Evolutionary conservation across 1,140 invertebrate species (phyloP).

Genomic region (Brachionus plicatilis): DNA sequence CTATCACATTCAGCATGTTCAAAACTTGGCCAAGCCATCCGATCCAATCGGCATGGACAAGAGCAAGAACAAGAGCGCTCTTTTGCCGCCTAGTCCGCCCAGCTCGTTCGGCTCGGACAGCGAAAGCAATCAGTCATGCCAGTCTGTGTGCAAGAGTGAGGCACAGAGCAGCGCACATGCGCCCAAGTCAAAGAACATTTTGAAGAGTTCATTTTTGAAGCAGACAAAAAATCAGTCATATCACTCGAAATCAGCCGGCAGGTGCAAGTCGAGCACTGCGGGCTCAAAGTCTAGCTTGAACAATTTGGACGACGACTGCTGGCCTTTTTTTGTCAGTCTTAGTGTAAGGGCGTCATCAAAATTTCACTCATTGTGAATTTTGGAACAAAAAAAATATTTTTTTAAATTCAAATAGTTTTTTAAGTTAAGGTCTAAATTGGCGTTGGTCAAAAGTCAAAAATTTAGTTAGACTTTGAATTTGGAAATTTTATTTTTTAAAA

Average conservation of each 20-base stretch:
- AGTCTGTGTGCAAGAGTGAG: not conserved
- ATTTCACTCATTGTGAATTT: too few species aligned
- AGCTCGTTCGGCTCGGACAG: conserved; percentile 29
- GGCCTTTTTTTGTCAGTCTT: conserved; percentile 28
- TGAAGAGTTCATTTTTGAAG: not conserved
- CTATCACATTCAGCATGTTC: not conserved
- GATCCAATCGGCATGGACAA: not conserved
- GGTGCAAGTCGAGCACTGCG: not conserved
- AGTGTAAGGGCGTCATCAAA: not conserved
- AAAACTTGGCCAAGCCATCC: not conserved
- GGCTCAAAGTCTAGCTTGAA: not conserved
- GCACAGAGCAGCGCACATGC: not conserved
- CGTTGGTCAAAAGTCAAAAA: too few species aligned
- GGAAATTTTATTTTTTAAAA: too few species aligned
- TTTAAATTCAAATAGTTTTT: too few species aligned
- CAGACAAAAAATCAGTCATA: not conserved
- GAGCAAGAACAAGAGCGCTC: not conserved
- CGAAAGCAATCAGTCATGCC: conserved; percentile 26
- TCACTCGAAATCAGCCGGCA: not conserved
- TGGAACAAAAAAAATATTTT: too few species aligned
- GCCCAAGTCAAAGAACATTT: not conserved
- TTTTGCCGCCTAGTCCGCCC: conserved; percentile 26
- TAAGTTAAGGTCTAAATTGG: too few species aligned
- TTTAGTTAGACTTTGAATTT: too few species aligned
- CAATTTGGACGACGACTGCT: conserved; percentile 36